These are phyloP conservation scores for Henricia sp. DNA, from an alignment of 53 echinoderm and acorn worm species.

Conservation along the genomic window DNA sequence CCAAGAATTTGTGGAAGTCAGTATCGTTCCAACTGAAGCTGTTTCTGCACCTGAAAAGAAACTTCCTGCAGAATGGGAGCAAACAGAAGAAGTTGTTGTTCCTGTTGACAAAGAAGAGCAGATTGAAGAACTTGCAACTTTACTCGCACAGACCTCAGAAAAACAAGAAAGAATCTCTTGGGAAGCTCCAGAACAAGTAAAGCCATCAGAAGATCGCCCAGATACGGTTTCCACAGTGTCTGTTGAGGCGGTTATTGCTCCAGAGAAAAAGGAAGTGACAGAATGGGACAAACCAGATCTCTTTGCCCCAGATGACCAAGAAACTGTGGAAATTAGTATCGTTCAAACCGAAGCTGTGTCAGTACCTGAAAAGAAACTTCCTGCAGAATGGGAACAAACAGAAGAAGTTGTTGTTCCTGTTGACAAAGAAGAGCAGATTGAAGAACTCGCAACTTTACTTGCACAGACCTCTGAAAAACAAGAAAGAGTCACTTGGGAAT, in stretches of 20 bases:
- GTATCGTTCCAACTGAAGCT: constrained; percentile 33
- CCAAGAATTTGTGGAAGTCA: constrained; percentile 1
- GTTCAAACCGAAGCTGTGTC: constrained; percentile 47
- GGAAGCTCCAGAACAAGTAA: constrained; percentile 40
- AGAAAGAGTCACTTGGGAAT: constrained; percentile 31
- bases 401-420: constrained; percentile 1
- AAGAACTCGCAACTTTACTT: constrained; percentile 26
- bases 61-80: constrained; percentile 54
- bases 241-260: constrained; percentile 51
- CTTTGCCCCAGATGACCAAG: neutral
- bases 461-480: constrained; percentile 54
- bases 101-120: constrained; percentile 25
- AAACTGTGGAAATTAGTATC: constrained; percentile 9
- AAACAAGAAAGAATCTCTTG: constrained; percentile 43
- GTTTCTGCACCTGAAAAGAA: constrained; percentile 51
- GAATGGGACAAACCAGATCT: constrained; percentile 59
- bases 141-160: constrained; percentile 26
- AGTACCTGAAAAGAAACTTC: constrained; percentile 46
- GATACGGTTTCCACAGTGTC: constrained; percentile 29
- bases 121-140: constrained; percentile 34
- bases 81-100: constrained; percentile 9
- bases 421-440: constrained; percentile 28
- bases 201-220: constrained; percentile 11
- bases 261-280: constrained; percentile 36
- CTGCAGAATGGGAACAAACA: constrained; percentile 48